These are phyloP conservation scores for Spea multiplicata DNA, from an alignment of 2,113 vertebrate genomes.

Conservation along the genomic window DNA sequence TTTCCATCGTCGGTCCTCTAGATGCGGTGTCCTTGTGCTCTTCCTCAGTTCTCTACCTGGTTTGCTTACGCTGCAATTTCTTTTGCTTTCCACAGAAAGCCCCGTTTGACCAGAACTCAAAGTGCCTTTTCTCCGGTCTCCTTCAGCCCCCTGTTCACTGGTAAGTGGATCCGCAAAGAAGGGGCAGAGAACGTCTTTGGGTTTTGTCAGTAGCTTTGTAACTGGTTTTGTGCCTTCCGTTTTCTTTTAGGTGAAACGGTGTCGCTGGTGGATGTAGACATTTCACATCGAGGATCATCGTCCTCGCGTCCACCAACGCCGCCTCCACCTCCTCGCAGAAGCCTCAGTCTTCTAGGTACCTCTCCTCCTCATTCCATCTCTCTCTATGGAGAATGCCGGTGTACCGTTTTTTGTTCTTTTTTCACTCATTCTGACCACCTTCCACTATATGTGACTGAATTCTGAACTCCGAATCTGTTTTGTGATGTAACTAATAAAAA, in stretches of 20 bases:
- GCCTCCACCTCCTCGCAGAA: slow-evolving; percentile 88
- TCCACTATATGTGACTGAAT: no score
- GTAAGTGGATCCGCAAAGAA: slow-evolving; percentile 64
- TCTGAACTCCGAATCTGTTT: no score
- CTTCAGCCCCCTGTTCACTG: slow-evolving; percentile 91
- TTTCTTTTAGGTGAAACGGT: slow-evolving; percentile 84
- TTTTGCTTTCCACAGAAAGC: slow-evolving; percentile 64
- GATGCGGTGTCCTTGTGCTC: neutral
- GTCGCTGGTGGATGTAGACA: slow-evolving; percentile 93
- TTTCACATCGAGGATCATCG: slow-evolving; percentile 82
- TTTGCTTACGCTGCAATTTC: neutral
- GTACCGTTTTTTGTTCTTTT: no score
- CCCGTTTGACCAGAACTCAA: slow-evolving; percentile 90
- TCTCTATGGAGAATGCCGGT: no score
- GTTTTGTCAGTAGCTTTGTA: neutral
- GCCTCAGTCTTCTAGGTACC: slow-evolving; percentile 93
- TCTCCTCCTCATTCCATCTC: neutral
- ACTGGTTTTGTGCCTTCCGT: neutral
- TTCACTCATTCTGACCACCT: no score
- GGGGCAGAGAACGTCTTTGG: neutral
- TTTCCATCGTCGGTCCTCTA: no score
- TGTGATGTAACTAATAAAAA: neutral
- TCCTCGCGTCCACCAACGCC: slow-evolving; percentile 91
- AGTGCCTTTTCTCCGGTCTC: slow-evolving; percentile 95
- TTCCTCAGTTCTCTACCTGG: neutral